Evolutionary conservation across 1,140 invertebrate genomes (phyloP).

Genomic region (Telenomus remus): DNA sequence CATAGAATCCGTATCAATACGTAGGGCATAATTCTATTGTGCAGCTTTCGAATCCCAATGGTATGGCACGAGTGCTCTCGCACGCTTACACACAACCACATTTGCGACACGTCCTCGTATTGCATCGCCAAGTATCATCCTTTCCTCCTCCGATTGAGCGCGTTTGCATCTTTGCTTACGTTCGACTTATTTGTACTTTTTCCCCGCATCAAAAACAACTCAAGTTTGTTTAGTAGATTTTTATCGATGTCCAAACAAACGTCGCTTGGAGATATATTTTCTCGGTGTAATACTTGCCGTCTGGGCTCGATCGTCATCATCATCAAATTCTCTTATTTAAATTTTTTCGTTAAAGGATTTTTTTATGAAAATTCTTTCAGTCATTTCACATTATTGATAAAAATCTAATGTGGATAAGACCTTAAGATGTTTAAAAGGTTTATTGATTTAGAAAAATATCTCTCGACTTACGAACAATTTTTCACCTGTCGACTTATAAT

Average conservation of each 20-base stretch:
- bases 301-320: too few species aligned
- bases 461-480: too few species aligned
- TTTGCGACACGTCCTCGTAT: slow-evolving; percentile 60
- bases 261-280: not conserved
- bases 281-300: too few species aligned
- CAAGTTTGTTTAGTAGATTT: slow-evolving; percentile 20
- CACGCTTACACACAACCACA: slow-evolving; percentile 11
- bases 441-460: too few species aligned
- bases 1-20: slow-evolving; percentile 61
- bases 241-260: slow-evolving; percentile 3
- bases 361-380: too few species aligned
- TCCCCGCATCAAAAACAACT: slow-evolving; percentile 12
- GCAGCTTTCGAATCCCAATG: slow-evolving; percentile 53
- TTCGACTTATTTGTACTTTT: slow-evolving; percentile 25
- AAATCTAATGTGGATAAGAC: too few species aligned
- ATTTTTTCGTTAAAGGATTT: too few species aligned
- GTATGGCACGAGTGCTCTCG: slow-evolving; percentile 38
- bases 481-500: too few species aligned
- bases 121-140: slow-evolving; percentile 63
- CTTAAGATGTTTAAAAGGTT: too few species aligned
- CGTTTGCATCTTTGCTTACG: slow-evolving; percentile 33
- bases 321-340: too few species aligned
- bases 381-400: too few species aligned
- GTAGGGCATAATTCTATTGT: slow-evolving; percentile 61
- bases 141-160: slow-evolving; percentile 48